Evolutionary conservation across 2,888 invertebrate species (phyloP), one percentile per base, ranked within the genome.

Genomic region (Sphaerophoria rueppellii): DNA sequence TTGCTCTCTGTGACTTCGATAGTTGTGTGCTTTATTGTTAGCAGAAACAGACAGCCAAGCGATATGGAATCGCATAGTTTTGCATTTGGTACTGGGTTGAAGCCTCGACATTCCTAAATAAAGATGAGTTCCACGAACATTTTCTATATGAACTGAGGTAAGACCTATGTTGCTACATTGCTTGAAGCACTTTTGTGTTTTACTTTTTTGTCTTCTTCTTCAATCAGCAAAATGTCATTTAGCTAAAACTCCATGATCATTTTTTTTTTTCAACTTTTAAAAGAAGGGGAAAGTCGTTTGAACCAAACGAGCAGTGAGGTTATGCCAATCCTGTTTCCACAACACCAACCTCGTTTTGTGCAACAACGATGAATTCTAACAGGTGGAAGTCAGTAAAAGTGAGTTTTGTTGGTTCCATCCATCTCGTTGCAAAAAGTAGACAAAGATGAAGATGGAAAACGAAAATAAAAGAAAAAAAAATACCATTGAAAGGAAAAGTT

Each of bases 401-500:
- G 48, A 24, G 11, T 4, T 48, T 11, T 70, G 35, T 48, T 60
- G 24, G 35, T 34, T 32, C 34, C 14, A 82, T 82, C 78, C 74
- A 78, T 82, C 78, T 70, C 16, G 48, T 61, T 7, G 24, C 4
- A 55, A 43, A 16, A 4, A n/a, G 37, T 54, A 52, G 54, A n/a
- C 61, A 11, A 40, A 37, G 24, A 43, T 32, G 4, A 37, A 55
- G 54, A 52, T 1, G 57, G 6, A 7, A 12, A 24, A 37, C 57
- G 24, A 32, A 9, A 14, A 24, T 32, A 60, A 6, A 4, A 60
- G 5, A 24, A 43, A 40, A 24, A 67, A 40, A 76, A 69, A 61
- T 75, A 43, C 72, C 60, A 55, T 70, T 46, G 65, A 85, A 74
- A 85, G 76, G 81, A 81, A 81, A 85, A 85, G 85, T 85, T 81